Evolutionary conservation across 2,113 vertebrate genomes (phyloP).

Genomic region (Motacilla tschutschensis): DNA sequence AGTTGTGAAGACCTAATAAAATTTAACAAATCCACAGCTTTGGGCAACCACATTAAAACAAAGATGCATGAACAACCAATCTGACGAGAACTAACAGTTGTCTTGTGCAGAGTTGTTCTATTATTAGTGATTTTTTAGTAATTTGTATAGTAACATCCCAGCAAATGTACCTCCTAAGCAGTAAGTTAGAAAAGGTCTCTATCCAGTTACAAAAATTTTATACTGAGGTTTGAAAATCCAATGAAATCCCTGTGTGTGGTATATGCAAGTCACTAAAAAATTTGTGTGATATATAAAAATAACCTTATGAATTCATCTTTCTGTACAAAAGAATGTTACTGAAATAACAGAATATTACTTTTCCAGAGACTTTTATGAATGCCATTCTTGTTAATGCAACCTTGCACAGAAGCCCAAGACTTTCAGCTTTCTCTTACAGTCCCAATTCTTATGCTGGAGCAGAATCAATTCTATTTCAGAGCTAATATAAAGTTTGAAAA

Average conservation of each 20-base stretch:
- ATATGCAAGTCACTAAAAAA: constrained; percentile 61
- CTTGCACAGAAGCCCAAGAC: neutral
- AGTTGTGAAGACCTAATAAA: neutral
- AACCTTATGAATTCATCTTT: constrained; percentile 40
- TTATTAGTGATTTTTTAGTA: neutral
- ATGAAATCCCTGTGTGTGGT: constrained; percentile 61
- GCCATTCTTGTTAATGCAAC: neutral
- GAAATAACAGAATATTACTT: neutral
- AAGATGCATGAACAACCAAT: neutral
- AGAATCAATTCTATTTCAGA: neutral
- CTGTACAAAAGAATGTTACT: neutral
- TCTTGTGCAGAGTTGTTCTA: neutral
- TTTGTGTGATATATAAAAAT: constrained; percentile 36
- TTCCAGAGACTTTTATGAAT: neutral
- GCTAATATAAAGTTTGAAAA: neutral
- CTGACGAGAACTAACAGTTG: neutral
- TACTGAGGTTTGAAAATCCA: constrained; percentile 74
- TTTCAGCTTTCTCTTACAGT: neutral
- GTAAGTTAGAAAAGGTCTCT: constrained; percentile 24
- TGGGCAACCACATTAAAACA: neutral
- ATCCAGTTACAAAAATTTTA: constrained; percentile 17
- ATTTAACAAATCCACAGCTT: neutral
- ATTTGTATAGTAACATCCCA: neutral
- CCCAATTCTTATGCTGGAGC: neutral
- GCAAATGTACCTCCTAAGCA: neutral